Conservation (phyloP, 2,113 vertebrate genomes). For the Catharus bicknelli region DNA sequence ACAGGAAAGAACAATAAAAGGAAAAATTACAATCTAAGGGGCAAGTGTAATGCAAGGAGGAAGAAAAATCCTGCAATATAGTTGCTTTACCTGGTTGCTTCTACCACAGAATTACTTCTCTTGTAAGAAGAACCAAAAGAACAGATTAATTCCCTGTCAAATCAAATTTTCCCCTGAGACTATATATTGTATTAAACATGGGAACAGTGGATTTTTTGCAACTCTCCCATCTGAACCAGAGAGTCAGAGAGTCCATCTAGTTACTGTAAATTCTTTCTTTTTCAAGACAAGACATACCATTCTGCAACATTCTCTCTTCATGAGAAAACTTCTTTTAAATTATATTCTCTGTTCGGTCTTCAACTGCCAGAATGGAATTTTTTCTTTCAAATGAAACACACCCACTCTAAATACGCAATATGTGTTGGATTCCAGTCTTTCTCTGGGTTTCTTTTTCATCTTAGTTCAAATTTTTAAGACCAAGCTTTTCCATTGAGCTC, state of each 20-base stretch:
- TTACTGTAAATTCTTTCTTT: not conserved
- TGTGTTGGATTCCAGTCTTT: not conserved
- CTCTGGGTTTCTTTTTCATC: not conserved
- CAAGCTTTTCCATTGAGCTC: not conserved
- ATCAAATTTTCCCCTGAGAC: constrained; percentile 1
- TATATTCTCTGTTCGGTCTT: not conserved
- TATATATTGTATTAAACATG: not conserved
- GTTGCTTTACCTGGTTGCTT: not conserved
- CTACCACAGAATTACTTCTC: not conserved
- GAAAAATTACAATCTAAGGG: not conserved
- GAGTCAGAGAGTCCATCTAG: not conserved
- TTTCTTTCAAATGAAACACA: not conserved
- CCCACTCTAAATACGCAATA: not conserved
- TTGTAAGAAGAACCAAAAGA: not conserved
- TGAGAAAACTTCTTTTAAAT: not conserved
- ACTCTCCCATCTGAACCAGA: not conserved
- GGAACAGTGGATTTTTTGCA: constrained; percentile 10
- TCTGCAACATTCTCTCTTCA: not conserved
- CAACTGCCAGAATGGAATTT: not conserved
- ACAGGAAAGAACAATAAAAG: not conserved
- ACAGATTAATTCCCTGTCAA: constrained; percentile 39
- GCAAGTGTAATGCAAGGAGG: not conserved
- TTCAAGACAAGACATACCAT: not conserved
- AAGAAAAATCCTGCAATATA: not conserved
- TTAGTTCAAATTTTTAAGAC: not conserved